phyloP scores from a whole-genome alignment of 2,888 invertebrate species.

The Aethes cnicana region DNA sequence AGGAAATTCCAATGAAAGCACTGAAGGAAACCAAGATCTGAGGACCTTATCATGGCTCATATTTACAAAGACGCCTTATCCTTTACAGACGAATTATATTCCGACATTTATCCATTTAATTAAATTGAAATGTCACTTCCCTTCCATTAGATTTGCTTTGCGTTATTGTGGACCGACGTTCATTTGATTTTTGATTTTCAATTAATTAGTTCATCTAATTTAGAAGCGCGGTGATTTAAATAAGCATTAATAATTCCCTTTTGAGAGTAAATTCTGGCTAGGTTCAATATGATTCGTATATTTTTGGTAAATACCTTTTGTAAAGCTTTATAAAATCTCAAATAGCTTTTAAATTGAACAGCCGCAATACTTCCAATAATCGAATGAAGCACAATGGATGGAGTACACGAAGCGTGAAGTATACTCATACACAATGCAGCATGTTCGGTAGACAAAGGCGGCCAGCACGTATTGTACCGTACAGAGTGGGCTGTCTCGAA shows the following conservation, averaged over 20 bases:
- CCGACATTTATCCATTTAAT: slow-evolving; percentile 37
- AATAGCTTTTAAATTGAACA: too few species aligned
- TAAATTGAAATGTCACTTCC: slow-evolving; percentile 33
- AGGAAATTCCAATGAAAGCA: slow-evolving; percentile 5
- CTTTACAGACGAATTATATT: slow-evolving; percentile 38
- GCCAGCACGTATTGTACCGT: slow-evolving; percentile 2
- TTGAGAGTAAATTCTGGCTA: too few species aligned
- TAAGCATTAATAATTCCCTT: too few species aligned
- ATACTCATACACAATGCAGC: slow-evolving; percentile 24
- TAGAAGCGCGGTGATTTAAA: too few species aligned
- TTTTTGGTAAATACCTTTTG: too few species aligned
- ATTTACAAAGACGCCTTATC: slow-evolving; percentile 29
- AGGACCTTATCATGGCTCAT: slow-evolving; percentile 17
- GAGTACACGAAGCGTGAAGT: slow-evolving; percentile 18
- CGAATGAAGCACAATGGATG: slow-evolving; percentile 12
- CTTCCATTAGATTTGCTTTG: slow-evolving; percentile 32
- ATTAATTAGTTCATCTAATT: too few species aligned
- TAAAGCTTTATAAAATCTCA: too few species aligned
- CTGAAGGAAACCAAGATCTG: slow-evolving; percentile 3
- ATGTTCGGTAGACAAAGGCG: slow-evolving; percentile 15
- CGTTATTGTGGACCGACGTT: slow-evolving; percentile 28
- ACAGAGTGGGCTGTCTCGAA: slow-evolving; percentile 31
- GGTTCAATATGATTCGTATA: not conserved
- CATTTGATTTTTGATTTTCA: slow-evolving; percentile 29
- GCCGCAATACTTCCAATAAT: not conserved